Evolutionary conservation across 2,888 invertebrate genomes (phyloP).

Genomic region (Oxyteleia sp.): DNA sequence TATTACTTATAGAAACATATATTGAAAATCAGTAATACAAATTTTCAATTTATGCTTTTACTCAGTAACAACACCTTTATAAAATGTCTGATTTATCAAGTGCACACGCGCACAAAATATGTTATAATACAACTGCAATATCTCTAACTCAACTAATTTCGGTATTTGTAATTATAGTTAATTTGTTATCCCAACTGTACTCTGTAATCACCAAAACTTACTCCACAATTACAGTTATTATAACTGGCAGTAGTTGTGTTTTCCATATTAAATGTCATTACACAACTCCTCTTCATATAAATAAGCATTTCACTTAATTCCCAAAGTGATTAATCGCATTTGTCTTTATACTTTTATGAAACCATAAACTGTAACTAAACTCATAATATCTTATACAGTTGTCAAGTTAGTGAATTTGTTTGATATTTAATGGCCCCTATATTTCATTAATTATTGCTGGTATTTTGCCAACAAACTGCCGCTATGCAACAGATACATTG

Average conservation of each 20-base stretch:
- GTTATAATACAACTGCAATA: slow-evolving; percentile 34
- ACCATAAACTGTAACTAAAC: slow-evolving; percentile 7
- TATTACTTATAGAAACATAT: too few relatives aligned
- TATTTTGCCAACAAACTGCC: slow-evolving; percentile 16
- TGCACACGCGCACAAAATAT: too few relatives aligned
- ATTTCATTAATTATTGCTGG: slow-evolving; percentile 17
- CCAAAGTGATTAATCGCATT: slow-evolving; percentile 36
- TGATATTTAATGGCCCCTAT: slow-evolving; percentile 17
- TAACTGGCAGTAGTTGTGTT: slow-evolving; percentile 32
- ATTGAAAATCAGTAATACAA: too few relatives aligned
- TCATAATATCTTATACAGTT: slow-evolving; percentile 26
- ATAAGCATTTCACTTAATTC: slow-evolving; percentile 35
- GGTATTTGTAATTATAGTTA: slow-evolving; percentile 54
- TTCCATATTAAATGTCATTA: slow-evolving; percentile 39
- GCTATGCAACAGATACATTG: slow-evolving; percentile 17
- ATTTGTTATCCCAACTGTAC: slow-evolving; percentile 31
- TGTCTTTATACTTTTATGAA: slow-evolving; percentile 35
- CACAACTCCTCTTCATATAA: slow-evolving; percentile 27
- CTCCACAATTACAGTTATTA: slow-evolving; percentile 47
- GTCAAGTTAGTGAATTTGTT: slow-evolving; percentile 4
- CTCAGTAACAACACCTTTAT: too few relatives aligned
- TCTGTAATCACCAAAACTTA: slow-evolving; percentile 48
- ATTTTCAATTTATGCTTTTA: too few relatives aligned
- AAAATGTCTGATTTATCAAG: too few relatives aligned
- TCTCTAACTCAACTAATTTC: slow-evolving; percentile 45